These are phyloP conservation scores for Phrynosoma platyrhinos DNA, from an alignment of 2,113 vertebrate species.

Conservation along the genomic window DNA sequence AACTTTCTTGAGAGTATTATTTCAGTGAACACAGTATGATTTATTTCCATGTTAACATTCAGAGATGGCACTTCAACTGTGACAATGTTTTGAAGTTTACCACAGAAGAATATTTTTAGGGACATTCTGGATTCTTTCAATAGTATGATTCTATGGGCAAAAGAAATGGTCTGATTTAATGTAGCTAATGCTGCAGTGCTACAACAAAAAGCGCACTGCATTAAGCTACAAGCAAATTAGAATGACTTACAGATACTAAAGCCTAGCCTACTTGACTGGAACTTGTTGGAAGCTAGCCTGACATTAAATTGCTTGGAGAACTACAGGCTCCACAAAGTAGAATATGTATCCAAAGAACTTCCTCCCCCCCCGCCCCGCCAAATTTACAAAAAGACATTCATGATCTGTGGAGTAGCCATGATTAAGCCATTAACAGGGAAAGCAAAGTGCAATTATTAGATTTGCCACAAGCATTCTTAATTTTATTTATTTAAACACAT, in stretches of 20 bases:
- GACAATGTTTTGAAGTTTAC: no score
- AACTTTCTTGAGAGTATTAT: background rate
- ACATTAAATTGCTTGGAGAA: no score
- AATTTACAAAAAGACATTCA: background rate
- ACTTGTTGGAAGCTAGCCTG: background rate
- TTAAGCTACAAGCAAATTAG: background rate
- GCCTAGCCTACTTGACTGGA: background rate
- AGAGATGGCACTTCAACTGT: background rate
- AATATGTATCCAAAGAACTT: background rate
- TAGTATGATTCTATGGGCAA: background rate
- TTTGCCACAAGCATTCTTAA: background rate
- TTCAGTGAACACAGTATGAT: background rate
- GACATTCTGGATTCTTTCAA: background rate
- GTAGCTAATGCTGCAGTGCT: background rate
- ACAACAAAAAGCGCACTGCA: background rate
- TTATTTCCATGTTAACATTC: background rate
- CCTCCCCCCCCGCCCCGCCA: background rate
- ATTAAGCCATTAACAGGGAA: background rate
- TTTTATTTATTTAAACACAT: conserved; percentile 1
- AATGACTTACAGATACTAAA: background rate
- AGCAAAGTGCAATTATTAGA: background rate
- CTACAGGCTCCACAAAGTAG: background rate
- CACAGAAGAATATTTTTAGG: background rate
- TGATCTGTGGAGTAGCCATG: background rate
- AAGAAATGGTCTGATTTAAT: background rate